Base-by-base conservation (phyloP, 1,140 invertebrate genomes). In the Caenorhabditis latens region DNA sequence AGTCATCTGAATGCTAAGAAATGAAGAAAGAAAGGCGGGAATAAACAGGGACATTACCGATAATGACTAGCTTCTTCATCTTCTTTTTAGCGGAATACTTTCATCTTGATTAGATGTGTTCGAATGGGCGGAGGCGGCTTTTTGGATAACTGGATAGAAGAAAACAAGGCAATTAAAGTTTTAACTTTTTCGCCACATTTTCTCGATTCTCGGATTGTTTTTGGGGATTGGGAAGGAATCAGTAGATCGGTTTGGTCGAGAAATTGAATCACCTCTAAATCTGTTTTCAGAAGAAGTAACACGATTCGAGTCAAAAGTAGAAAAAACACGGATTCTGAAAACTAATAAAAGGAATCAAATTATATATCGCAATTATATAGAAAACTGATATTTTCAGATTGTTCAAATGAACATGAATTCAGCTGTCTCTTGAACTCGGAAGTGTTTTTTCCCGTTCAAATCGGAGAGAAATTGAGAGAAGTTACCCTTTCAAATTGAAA, bases 31-130 rank as follows among this genome's bases (percentile, higher is more conserved):
- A 63, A 71, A 71, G 65, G 42, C 65, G 65, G 65, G 65, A 71
- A 71, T 71, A 71, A 71, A 71, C 65, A 71, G 65, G 65, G 65
- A 71, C 65, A 71, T 71, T 71, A 71, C 65, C 65, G 65, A 71
- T 71, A 71, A 43, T 71, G 65, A 71, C 65, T 71, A 46, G 65
- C 65, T 71, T 71, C 65, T 71, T 71, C 65, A 16, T 71, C 65
- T 32, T 71, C 65, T 71, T 71, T 21, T 65, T 65, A 24, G 61
- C 32, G 61, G 61, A 65, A 13, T 13, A 21, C 65, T 71, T 71
- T 71, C 65, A 71, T 71, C 65, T 71, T 71, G 65, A 71, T 71
- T 71, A 71, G 65, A 71, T 71, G 65, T 71, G 65, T 71, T 71
- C 65, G 24, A 7, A 5, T 65, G 57, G 21, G 57, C 8, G 16